Base-by-base conservation (phyloP, 2,113 vertebrate genomes). In the Cephalopholis sonnerati region DNA sequence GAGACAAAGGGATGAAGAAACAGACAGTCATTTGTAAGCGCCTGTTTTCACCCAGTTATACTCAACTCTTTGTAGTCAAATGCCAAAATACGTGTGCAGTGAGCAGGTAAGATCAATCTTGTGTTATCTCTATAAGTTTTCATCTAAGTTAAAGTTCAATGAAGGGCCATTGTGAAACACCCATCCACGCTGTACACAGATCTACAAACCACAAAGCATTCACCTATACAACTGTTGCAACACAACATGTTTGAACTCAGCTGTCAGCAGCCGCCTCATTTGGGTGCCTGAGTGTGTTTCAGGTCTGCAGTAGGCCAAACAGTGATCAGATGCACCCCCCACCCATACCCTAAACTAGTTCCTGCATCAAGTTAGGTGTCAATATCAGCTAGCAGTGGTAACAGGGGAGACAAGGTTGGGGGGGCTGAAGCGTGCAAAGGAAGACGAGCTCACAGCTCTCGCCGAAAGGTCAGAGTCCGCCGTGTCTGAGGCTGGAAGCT, bases 391-490 rank as follows among this genome's bases (percentile, higher is more conserved):
- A 41, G 59, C n/a, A 50, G 59, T 9, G 46, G 11, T 22, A 48
- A 20, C 1, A 15, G 6, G 41, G 1, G 44, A 54, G 50, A 55
- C 1, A 3, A 6, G 6, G 41, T 59, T 1, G 53, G 36, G 2
- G n/a, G 64, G 6, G 41, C 0, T 62, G 63, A 63, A 39, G 20
- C 1, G 27, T 46, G 64, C 27, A 32, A n/a, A 55, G 46, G 55
- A 27, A 32, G 39, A 50, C n/a, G 58, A 74, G 53, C 24, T 1
- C 1, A 2, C 6, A 12, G 27, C 17, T 36, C 79, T 76, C 2
- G 2, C 27, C 11, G 0, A 90, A 92, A 93, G 89, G 91, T 92
- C 89, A 92, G 51, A 75, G 63, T 81, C 78, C 36, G 29, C 81
- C 4, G 8, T 10, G 76, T 22, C 53, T 71, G 67, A 61, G 74